Percentiles rank a stretch among this genome's conserved stretches.
Evolutionary conservation across 1,140 invertebrate genomes (phyloP).

Genomic region (Tetramorium alpestre): DNA sequence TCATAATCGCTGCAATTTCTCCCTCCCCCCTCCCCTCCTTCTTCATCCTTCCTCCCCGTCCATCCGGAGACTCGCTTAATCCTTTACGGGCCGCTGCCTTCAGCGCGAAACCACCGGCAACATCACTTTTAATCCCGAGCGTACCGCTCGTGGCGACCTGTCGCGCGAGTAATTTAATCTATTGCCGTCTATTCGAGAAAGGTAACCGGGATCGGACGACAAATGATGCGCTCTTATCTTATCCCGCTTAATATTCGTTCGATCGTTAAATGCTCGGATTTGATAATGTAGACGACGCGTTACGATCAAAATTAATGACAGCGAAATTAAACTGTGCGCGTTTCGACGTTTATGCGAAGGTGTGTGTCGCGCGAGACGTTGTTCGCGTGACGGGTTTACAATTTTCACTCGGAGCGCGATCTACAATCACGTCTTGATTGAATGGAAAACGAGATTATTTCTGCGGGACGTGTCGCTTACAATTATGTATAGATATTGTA

Average conservation of each 20-base stretch:
- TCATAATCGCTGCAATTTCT: constrained; percentile 34
- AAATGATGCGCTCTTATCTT: background rate
- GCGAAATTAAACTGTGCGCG: background rate
- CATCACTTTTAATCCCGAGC: constrained; percentile 34
- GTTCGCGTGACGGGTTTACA: background rate
- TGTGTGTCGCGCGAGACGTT: background rate
- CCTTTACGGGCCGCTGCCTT: constrained; percentile 13
- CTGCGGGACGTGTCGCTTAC: background rate
- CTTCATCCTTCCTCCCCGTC: too few relatives aligned
- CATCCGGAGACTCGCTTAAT: background rate
- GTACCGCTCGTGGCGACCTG: background rate
- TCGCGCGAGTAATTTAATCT: background rate
- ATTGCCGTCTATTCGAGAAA: background rate
- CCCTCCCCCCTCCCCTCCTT: too few relatives aligned
- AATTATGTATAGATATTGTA: background rate
- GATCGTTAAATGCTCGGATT: background rate
- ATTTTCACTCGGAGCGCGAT: background rate
- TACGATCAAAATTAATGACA: constrained; percentile 2
- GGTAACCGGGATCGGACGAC: background rate
- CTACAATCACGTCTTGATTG: background rate
- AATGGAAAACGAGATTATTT: constrained; percentile 14
- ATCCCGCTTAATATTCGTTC: background rate
- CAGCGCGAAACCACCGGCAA: constrained; percentile 13
- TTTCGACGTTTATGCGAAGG: background rate
- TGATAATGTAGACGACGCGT: background rate